Evolutionary conservation across 2,113 vertebrate species (phyloP), one percentile per base, ranked within the genome.

Genomic region (Halcyon malimbica): DNA sequence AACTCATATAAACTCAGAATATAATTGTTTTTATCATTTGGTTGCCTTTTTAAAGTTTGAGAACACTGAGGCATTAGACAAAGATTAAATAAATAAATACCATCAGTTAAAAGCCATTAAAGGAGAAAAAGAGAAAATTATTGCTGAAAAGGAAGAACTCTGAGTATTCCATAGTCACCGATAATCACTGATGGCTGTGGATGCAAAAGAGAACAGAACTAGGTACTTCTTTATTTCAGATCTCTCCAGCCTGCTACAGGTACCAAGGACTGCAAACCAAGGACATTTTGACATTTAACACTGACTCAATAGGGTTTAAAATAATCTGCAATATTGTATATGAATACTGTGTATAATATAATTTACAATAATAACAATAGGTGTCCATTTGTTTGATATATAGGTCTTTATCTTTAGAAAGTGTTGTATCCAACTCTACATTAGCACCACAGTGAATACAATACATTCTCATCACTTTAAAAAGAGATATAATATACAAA

Each of bases 161-260:
- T 16, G 10, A 46, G 4, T 46, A 16, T 71, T 75, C 48, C 16
- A 25, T 69, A 16, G 20, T 31, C n/a, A 68, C 1, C 7, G 3
- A 3, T 46, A n/a, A 33, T 9, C 19, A 56, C 69, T n/a, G 73
- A 16, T 10, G 90, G 9, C 8, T 69, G 4, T 48, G 19, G 33
- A 23, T 28, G 16, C 10, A 85, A 67, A 81, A 60, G 8, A 64
- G 14, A 57, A 31, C 17, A 35, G 54, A 86, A 31, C 3, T 16
- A 41, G 11, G 2, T 23, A 57, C 1, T 2, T 42, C 0, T 0
- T 51, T 64, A 56, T 64, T 83, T 88, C 26, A 39, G 19, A 16
- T 85, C 5, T 51, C 16, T 79, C 16, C 42, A 83, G 8, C 4
- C 5, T 85, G 6, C 44, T 31, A 39, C 12, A 33, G 5, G 25